These are phyloP conservation scores for Phaedon cochleariae DNA, from an alignment of 2,888 invertebrate species.

Conservation along the genomic window DNA sequence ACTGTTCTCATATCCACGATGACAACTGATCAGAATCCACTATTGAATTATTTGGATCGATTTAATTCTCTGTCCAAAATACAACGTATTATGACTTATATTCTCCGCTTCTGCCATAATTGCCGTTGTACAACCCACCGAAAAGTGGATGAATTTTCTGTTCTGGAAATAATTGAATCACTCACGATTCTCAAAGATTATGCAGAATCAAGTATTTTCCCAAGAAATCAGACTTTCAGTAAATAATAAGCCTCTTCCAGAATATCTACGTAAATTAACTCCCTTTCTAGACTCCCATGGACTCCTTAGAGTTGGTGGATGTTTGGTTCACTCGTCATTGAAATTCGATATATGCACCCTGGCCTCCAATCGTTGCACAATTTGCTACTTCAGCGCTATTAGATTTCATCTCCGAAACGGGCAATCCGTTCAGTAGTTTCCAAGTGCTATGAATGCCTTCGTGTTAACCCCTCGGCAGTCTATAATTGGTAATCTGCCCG, in stretches of 20 bases:
- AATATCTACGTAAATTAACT: not conserved
- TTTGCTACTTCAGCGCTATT: not conserved
- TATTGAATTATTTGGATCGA: too few species aligned
- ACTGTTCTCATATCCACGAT: not conserved
- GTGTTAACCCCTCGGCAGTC: not conserved
- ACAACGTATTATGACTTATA: too few species aligned
- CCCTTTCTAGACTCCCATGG: not conserved
- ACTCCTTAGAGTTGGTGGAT: not conserved
- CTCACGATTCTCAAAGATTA: not conserved
- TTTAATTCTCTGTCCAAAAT: too few species aligned
- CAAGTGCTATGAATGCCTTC: not conserved
- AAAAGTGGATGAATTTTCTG: not conserved
- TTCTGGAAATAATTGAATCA: not conserved
- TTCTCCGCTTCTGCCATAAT: too few species aligned
- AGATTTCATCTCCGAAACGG: not conserved
- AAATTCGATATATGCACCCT: not conserved
- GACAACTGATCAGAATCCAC: not conserved
- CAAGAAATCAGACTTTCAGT: not conserved
- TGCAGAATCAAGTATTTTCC: not conserved
- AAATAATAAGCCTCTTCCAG: not conserved
- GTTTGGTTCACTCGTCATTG: not conserved
- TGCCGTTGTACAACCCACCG: too few species aligned
- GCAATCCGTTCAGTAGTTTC: not conserved
- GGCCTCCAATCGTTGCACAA: not conserved
- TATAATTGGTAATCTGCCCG: not conserved